Conservation (phyloP, 2,888 invertebrate species). For the Thalpophila matura region DNA sequence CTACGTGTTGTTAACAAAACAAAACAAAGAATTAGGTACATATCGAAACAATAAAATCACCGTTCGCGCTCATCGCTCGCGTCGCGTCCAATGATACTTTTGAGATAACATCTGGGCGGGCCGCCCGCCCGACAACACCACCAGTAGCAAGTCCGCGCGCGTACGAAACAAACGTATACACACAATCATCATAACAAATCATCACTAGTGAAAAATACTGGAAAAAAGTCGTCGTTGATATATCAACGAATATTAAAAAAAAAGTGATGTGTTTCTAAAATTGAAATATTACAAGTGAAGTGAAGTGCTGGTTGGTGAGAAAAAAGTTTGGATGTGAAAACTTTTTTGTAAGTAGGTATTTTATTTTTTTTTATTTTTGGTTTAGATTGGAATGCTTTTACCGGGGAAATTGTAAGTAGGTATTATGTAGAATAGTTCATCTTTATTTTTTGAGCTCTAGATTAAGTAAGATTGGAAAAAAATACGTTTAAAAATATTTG, state of each 20-base stretch:
- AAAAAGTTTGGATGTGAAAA: constrained; percentile 70
- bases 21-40: background rate
- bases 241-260: constrained; percentile 27
- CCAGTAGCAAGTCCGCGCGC: constrained; percentile 79
- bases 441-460: background rate
- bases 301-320: constrained; percentile 61
- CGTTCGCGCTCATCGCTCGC: constrained; percentile 41
- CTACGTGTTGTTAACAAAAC: too few species aligned
- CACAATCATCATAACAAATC: constrained; percentile 39
- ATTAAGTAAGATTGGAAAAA: background rate
- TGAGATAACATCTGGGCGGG: constrained; percentile 86
- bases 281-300: constrained; percentile 61
- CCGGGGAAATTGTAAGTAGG: constrained; percentile 8
- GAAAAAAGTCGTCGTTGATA: constrained; percentile 15
- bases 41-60: background rate
- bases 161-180: constrained; percentile 73
- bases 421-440: background rate
- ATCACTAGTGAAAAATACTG: constrained; percentile 53
- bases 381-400: constrained; percentile 16
- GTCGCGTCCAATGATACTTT: constrained; percentile 49
- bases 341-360: constrained; percentile 72
- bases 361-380: constrained; percentile 31
- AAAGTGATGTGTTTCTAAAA: constrained; percentile 38
- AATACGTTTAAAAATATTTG: background rate
- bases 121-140: constrained; percentile 75